These are phyloP conservation scores for Battus philenor DNA, from an alignment of 1,140 invertebrate genomes.

Conservation along the genomic window DNA sequence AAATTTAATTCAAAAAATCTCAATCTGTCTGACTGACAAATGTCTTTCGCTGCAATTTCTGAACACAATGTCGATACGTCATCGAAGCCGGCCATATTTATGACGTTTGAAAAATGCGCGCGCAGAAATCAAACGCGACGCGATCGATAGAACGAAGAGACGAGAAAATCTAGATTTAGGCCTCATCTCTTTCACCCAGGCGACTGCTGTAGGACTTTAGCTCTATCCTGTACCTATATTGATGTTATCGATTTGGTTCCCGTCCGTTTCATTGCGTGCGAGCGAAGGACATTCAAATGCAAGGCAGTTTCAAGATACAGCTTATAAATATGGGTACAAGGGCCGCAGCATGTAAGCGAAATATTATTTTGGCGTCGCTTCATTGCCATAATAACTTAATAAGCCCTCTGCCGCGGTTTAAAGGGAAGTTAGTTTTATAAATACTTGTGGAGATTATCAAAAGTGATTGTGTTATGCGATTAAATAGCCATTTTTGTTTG, in stretches of 20 bases:
- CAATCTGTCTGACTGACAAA: too few species aligned
- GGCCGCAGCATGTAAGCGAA: slow-evolving; percentile 83
- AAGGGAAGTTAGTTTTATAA: slow-evolving; percentile 3
- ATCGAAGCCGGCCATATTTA: too few species aligned
- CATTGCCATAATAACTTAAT: slow-evolving; percentile 25
- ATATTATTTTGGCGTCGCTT: slow-evolving; percentile 26
- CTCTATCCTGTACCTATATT: slow-evolving; percentile 43
- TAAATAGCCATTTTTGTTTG: too few species aligned
- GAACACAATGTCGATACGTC: too few species aligned
- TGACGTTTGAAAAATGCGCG: too few species aligned
- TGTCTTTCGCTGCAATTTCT: too few species aligned
- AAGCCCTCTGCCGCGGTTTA: slow-evolving; percentile 20
- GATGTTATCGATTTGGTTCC: slow-evolving; percentile 53
- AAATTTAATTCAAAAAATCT: too few species aligned
- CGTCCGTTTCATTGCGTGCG: slow-evolving; percentile 34
- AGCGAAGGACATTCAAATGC: slow-evolving; percentile 64
- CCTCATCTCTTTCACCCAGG: slow-evolving; percentile 67
- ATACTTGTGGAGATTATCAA: background rate
- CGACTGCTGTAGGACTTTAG: slow-evolving; percentile 23
- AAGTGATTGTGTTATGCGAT: too few species aligned
- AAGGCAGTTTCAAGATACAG: slow-evolving; percentile 79
- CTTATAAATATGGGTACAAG: slow-evolving; percentile 84
- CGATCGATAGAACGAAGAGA: slow-evolving; percentile 65
- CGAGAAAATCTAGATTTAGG: slow-evolving; percentile 67
- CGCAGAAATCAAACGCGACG: slow-evolving; percentile 20